phyloP scores from a whole-genome alignment of 2,113 vertebrate genomes.

The Riparia riparia region DNA sequence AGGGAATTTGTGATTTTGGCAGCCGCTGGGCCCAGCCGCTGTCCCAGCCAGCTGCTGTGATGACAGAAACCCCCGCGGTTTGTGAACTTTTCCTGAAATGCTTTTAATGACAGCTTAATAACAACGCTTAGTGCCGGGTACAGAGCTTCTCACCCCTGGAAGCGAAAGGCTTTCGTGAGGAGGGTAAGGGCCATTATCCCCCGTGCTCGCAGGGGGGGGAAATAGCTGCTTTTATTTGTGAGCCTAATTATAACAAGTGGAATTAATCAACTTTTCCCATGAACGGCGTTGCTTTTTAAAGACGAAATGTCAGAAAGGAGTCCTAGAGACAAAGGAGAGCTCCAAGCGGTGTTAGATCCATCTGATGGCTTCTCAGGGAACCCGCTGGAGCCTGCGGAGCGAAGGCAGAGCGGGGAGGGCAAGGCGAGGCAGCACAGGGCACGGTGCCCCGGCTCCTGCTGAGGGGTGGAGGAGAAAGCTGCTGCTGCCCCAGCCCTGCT shows the following conservation, averaged over 20 bases:
- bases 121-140: not conserved
- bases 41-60: not conserved
- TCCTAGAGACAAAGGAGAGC: not conserved
- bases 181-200: slow-evolving; percentile 47
- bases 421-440: not conserved
- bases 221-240: slow-evolving; percentile 28
- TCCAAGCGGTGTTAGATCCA: not conserved
- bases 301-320: not conserved
- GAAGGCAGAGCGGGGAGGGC: not conserved
- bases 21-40: not conserved
- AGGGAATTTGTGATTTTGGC: not conserved
- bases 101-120: slow-evolving; percentile 59
- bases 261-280: slow-evolving; percentile 34
- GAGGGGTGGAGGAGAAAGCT: not conserved
- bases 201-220: not conserved
- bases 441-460: not conserved
- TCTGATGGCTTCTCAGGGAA: slow-evolving; percentile 21
- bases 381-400: not conserved
- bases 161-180: not conserved
- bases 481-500: rapidly evolving
- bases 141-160: slow-evolving; percentile 49
- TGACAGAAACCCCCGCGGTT: slow-evolving; percentile 18
- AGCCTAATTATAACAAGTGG: slow-evolving; percentile 43
- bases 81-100: slow-evolving; percentile 42
- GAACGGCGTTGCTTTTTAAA: slow-evolving; percentile 43